These are phyloP conservation scores for Callinectes sapidus DNA, from an alignment of 2,888 invertebrate genomes.

Conservation along the genomic window DNA sequence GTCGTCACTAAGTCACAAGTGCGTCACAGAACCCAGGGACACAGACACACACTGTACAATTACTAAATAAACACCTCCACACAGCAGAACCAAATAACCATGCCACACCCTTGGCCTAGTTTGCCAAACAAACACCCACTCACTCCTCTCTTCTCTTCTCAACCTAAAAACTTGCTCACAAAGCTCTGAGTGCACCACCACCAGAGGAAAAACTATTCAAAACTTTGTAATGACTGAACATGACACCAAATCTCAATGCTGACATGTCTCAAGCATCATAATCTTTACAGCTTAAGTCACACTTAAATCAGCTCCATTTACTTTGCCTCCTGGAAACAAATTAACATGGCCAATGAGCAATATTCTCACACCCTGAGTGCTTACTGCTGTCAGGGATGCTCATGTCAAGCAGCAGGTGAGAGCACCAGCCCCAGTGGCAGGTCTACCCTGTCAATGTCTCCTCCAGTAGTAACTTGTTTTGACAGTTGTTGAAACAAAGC, in stretches of 20 bases:
- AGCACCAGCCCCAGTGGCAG: too few relatives aligned
- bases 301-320: background rate
- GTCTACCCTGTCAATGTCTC: too few relatives aligned
- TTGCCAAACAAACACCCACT: conserved; percentile 9
- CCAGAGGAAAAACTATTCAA: background rate
- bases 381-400: too few relatives aligned
- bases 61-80: background rate
- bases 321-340: too few relatives aligned
- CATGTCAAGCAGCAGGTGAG: too few relatives aligned
- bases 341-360: too few relatives aligned
- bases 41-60: background rate
- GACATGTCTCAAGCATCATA: background rate
- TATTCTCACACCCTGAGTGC: too few relatives aligned
- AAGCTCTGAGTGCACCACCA: background rate
- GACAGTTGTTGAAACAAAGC: too few relatives aligned
- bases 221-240: background rate
- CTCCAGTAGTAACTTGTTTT: too few relatives aligned
- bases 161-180: background rate
- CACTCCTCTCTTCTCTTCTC: background rate
- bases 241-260: background rate
- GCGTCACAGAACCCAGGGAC: background rate
- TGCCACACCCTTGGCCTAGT: background rate
- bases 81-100: background rate
- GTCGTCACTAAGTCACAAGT: too few relatives aligned
- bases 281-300: background rate